Evolutionary conservation across 2,888 invertebrate species (phyloP).

Genomic region (Neuroscelio doddi): DNA sequence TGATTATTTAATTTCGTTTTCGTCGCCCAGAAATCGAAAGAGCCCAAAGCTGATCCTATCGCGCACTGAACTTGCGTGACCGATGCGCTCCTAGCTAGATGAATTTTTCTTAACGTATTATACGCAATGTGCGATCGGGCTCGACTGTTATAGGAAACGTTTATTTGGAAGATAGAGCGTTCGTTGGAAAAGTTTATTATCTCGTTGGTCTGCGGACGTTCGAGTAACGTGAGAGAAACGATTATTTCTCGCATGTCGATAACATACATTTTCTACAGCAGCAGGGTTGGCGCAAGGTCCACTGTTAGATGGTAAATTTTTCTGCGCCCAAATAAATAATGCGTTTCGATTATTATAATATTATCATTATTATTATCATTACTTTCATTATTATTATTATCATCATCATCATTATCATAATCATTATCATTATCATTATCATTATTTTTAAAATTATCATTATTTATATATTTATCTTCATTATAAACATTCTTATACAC

Average conservation of each 20-base stretch:
- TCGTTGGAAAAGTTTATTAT: conserved; percentile 4
- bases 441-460: no score
- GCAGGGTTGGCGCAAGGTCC: conserved; percentile 3
- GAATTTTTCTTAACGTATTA: conserved; percentile 18
- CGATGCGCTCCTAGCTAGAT: conserved; percentile 34
- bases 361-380: not conserved
- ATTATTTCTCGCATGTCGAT: not conserved
- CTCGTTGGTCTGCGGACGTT: not conserved
- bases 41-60: conserved; percentile 15
- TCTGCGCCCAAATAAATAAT: not conserved
- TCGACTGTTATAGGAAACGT: conserved; percentile 39
- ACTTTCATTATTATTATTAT: not conserved
- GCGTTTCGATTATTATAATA: conserved; percentile 1
- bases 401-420: not conserved
- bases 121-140: conserved; percentile 3
- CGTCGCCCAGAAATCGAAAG: conserved; percentile 24
- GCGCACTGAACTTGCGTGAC: conserved; percentile 27
- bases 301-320: not conserved
- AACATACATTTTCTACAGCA: not conserved
- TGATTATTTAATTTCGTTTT: conserved; percentile 37
- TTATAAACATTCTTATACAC: no score
- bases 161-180: conserved; percentile 22
- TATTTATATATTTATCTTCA: no score
- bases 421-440: not conserved
- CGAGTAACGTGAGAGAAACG: not conserved